Evolutionary conservation across 2,113 vertebrate genomes (phyloP).

Genomic region (Hyla sarda): DNA sequence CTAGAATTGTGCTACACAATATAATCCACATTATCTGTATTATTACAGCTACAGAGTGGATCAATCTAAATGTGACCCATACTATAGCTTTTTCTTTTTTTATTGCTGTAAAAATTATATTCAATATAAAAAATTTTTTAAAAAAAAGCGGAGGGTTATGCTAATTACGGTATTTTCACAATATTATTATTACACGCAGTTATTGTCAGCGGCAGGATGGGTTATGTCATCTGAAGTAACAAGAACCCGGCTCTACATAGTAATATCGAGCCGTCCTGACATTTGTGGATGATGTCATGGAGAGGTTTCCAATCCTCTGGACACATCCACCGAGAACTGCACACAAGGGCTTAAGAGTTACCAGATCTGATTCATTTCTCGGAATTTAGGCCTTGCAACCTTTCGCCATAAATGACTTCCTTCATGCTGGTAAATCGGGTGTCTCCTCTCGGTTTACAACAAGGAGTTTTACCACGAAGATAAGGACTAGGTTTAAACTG

Average conservation of each 20-base stretch:
- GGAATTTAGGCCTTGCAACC: slow-evolving; percentile 16
- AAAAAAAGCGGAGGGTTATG: too few species aligned
- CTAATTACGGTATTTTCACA: too few species aligned
- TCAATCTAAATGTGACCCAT: too few species aligned
- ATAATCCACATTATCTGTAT: too few species aligned
- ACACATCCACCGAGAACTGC: not conserved
- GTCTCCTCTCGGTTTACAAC: not conserved
- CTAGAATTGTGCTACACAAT: not conserved
- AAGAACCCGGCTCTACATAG: not conserved
- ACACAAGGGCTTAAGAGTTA: not conserved
- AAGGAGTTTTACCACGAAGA: not conserved
- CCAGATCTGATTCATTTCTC: not conserved
- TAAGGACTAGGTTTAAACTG: too few species aligned
- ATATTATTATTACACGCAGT: not conserved
- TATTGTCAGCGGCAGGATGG: not conserved
- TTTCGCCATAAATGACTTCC: not conserved
- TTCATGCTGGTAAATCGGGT: not conserved
- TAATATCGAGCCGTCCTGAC: not conserved
- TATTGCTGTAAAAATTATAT: too few species aligned
- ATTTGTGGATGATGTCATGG: not conserved
- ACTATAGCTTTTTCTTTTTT: too few species aligned
- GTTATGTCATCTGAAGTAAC: not conserved
- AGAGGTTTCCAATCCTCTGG: not conserved
- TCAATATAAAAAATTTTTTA: too few species aligned
- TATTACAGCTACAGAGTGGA: too few species aligned